phyloP scores from a whole-genome alignment of 2,797 vertebrate genomes.

The Coregonus sp. region DNA sequence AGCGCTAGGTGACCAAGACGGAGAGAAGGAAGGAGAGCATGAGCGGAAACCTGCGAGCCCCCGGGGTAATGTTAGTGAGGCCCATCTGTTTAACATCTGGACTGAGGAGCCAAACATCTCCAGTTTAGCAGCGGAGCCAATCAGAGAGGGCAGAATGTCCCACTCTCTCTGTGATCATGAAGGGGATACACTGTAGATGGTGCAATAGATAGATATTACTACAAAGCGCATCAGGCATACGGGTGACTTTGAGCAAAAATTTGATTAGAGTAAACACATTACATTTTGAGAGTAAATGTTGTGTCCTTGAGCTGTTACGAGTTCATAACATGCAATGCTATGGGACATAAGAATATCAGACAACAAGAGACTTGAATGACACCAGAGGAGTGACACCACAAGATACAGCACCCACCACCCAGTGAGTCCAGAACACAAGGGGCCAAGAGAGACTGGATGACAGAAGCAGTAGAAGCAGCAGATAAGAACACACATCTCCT shows the following conservation, averaged over 20 bases:
- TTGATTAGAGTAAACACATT: neutral
- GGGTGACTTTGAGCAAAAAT: neutral
- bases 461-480: neutral
- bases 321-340: neutral
- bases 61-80: conserved; percentile 54
- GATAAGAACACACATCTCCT: neutral
- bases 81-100: conserved; percentile 74
- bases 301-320: neutral
- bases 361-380: neutral
- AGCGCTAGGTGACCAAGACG: conserved; percentile 2
- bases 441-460: neutral
- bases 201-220: neutral
- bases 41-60: conserved; percentile 51
- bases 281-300: neutral
- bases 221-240: neutral
- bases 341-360: neutral
- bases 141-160: conserved; percentile 21
- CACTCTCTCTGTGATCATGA: conserved; percentile 18
- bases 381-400: neutral
- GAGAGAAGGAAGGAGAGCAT: conserved; percentile 33
- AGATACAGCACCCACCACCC: neutral
- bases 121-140: conserved; percentile 40
- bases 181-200: conserved; percentile 9
- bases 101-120: conserved; percentile 45
- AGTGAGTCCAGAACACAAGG: neutral